Conservation (phyloP, 2,113 vertebrate genomes). For the Tragelaphus buxtoni region DNA sequence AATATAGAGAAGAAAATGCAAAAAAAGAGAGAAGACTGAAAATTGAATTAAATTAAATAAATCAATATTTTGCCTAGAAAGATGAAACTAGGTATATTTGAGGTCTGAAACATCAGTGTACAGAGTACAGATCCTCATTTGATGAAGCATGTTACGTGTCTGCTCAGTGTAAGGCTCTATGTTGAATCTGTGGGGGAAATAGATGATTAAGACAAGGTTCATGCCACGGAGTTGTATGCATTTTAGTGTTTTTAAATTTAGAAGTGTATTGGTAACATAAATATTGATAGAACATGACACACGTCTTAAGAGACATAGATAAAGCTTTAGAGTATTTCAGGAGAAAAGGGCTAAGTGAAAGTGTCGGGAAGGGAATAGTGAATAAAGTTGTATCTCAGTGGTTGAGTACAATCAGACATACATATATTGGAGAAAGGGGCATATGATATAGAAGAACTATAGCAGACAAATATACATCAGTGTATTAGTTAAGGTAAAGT, state of each 20-base stretch:
- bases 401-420: not conserved
- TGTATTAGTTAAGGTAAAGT: not conserved
- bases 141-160: not conserved
- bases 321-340: not conserved
- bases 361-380: not conserved
- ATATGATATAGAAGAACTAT: not conserved
- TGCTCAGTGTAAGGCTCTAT: not conserved
- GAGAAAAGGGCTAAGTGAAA: not conserved
- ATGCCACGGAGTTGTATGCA: not conserved
- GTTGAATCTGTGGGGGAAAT: not conserved
- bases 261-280: not conserved
- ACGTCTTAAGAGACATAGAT: not conserved
- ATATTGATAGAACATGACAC: not conserved
- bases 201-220: not conserved
- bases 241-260: not conserved
- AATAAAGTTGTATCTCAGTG: not conserved
- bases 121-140: not conserved
- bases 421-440: not conserved
- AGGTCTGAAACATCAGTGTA: not conserved
- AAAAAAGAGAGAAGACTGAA: not conserved
- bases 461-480: not conserved
- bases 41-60: not conserved
- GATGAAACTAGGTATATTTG: not conserved
- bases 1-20: not conserved
- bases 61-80: constrained; percentile 3